These are phyloP conservation scores for Eupithecia centaureata DNA, from an alignment of 2,888 invertebrate species.

Conservation along the genomic window DNA sequence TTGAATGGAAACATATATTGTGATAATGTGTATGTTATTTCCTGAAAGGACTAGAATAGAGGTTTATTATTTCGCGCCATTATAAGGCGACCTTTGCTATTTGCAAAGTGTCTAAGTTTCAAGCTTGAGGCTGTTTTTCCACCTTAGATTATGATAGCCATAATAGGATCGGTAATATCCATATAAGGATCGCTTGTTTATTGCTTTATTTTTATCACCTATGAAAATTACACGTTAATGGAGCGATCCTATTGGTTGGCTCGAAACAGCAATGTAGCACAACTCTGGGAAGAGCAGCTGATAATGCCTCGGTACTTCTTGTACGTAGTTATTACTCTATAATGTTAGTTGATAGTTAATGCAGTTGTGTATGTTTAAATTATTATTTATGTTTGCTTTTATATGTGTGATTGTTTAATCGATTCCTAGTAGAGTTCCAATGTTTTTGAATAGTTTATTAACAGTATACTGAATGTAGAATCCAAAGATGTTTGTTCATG, in stretches of 20 bases:
- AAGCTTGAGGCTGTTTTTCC: neutral
- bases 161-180: too few relatives aligned
- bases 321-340: neutral
- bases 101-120: neutral
- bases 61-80: neutral
- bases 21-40: neutral
- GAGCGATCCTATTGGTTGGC: too few relatives aligned
- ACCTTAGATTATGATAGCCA: neutral
- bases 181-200: too few relatives aligned
- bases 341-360: neutral
- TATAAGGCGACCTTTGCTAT: neutral
- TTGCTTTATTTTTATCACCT: too few relatives aligned
- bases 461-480: neutral
- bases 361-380: neutral
- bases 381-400: neutral
- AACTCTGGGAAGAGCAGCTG: too few relatives aligned
- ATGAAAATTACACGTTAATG: too few relatives aligned
- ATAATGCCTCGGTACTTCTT: neutral
- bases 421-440: neutral
- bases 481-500: slow-evolving; percentile 2
- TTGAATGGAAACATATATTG: neutral
- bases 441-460: neutral
- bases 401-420: neutral
- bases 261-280: too few relatives aligned
- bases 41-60: slow-evolving; percentile 8